phyloP scores from a whole-genome alignment of 2,888 invertebrate genomes.

The Tanytarsus gracilentus region DNA sequence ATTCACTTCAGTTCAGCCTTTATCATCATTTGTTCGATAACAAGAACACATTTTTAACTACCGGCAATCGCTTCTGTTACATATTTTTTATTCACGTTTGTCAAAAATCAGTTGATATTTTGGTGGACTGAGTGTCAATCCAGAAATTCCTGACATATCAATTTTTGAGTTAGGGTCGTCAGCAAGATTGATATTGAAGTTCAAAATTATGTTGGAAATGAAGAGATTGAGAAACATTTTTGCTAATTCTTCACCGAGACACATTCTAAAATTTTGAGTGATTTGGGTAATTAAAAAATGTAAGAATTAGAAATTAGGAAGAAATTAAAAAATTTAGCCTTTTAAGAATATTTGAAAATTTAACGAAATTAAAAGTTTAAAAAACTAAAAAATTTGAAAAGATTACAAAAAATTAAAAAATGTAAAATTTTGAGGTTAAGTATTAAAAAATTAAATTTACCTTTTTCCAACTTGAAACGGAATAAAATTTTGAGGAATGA shows the following conservation, averaged over 20 bases:
- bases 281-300: too few relatives aligned
- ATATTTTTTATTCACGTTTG: conserved; percentile 18
- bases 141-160: conserved; percentile 60
- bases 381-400: conserved; percentile 22
- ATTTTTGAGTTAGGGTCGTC: conserved; percentile 41
- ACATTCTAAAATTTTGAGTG: conserved; percentile 62
- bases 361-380: too few relatives aligned
- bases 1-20: too few relatives aligned
- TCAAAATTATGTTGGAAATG: conserved; percentile 52
- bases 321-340: conserved; percentile 23
- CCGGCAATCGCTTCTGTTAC: too few relatives aligned
- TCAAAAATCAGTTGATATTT: conserved; percentile 43
- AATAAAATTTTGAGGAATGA: conserved; percentile 60
- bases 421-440: not conserved
- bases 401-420: conserved; percentile 24
- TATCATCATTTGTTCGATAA: too few relatives aligned
- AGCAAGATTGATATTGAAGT: conserved; percentile 45
- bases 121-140: conserved; percentile 65
- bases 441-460: too few relatives aligned
- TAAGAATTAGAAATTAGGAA: conserved; percentile 24
- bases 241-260: conserved; percentile 75
- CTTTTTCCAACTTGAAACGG: conserved; percentile 71
- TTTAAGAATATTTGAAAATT: too few relatives aligned
- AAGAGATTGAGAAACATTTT: conserved; percentile 60
- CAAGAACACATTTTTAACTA: too few relatives aligned